Base-by-base conservation (phyloP, 2,113 vertebrate species). In the Meriones unguiculatus region DNA sequence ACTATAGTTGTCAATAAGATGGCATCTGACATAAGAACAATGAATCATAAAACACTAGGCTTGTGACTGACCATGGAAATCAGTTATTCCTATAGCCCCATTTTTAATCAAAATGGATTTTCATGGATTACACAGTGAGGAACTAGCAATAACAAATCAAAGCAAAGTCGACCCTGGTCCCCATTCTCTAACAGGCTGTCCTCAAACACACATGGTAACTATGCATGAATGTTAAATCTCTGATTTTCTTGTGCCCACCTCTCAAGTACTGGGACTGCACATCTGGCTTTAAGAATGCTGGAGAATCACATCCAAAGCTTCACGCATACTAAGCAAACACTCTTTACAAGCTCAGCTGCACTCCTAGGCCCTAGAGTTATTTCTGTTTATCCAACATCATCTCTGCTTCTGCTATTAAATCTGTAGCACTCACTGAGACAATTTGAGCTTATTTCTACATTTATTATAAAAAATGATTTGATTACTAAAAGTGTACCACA, bases 21-120 rank as follows among this genome's bases (percentile, higher is more conserved):
- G 82, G 69, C 7, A 93, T 32, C 82, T 89, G 93, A 96, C 59
- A 94, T 59, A 93, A 38, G 20, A 70, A 87, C 38, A 87, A 59
- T 78, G 14, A 93, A 93, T 86, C 80, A 90, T 50, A 90, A 85
- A 96, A 96, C 20, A 89, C 59, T n/a, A 95, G 32, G 73, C 17
- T 57, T 95, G 24, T 82, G 54, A 81, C 0, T 69, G 64, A 90
- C 86, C 46, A 78, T 92, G 20, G 50, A 94, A 95, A 85, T 84
- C 35, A 80, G 38, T 80, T 92, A 46, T 85, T 80, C 32, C 87
- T 69, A 28, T 62, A 24, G 35, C 7, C 1, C 89, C 77, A 85
- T 90, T 97, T 46, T 97, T 70, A 95, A 96, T 50, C n/a, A 96
- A 95, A 30, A 92, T 10, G 35, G 67, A 72, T 70, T 78, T 95